Conservation (phyloP, 1,140 invertebrate species). For the Lepidurus couesii region DNA sequence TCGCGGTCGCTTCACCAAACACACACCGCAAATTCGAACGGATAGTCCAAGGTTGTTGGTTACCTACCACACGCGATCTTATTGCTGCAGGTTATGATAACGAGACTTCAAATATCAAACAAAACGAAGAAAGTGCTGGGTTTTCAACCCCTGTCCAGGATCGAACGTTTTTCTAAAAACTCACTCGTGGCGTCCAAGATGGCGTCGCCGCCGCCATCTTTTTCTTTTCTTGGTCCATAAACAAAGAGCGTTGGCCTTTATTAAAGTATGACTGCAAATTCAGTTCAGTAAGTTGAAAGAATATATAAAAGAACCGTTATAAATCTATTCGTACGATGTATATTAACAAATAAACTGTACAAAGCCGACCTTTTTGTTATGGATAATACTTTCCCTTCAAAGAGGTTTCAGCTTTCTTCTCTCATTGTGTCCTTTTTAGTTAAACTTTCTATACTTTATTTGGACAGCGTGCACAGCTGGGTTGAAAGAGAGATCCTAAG, state of each 20-base stretch:
- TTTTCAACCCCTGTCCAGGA: background rate
- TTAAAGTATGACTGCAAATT: background rate
- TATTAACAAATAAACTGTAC: constrained; percentile 22
- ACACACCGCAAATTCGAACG: background rate
- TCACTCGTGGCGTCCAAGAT: background rate
- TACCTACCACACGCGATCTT: constrained; percentile 8
- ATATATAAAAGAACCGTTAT: background rate
- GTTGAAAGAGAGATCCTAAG: constrained; percentile 12
- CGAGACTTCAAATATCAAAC: background rate
- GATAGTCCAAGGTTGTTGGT: constrained; percentile 28
- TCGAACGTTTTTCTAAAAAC: background rate
- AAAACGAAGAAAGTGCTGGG: background rate
- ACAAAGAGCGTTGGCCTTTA: constrained; percentile 6
- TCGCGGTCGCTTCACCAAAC: background rate
- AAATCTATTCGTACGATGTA: constrained; percentile 15
- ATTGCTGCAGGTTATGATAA: background rate
- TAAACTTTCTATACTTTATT: background rate
- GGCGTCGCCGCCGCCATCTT: background rate
- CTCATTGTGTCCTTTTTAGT: background rate
- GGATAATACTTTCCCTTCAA: background rate
- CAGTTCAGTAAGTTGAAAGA: background rate
- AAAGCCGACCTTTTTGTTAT: constrained; percentile 22
- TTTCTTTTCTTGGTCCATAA: background rate
- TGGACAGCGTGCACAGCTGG: background rate
- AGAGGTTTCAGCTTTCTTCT: background rate